Conservation (phyloP, 2,113 vertebrate species). For the Rhynchopsitta pachyrhyncha region DNA sequence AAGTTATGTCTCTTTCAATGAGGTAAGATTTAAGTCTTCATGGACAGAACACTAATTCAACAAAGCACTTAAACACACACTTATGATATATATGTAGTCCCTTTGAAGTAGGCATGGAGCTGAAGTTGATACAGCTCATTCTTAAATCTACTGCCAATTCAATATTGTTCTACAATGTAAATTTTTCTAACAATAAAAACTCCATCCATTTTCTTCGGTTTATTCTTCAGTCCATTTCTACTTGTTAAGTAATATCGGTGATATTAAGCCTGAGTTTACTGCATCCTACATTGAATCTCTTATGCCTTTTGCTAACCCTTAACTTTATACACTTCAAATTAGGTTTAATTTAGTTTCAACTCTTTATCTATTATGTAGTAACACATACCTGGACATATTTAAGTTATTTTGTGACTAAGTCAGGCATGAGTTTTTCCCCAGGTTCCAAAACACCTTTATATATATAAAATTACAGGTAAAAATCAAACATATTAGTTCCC, state of each 20-base stretch:
- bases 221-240: not conserved
- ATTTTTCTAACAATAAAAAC: not conserved
- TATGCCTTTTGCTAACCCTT: not conserved
- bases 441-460: not conserved
- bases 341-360: not conserved
- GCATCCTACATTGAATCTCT: not conserved
- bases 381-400: rapidly evolving
- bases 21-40: not conserved
- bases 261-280: not conserved
- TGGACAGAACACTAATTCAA: not conserved
- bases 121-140: not conserved
- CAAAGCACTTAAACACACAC: not conserved
- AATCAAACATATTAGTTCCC: not conserved
- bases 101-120: not conserved
- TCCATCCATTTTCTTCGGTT: not conserved
- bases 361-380: not conserved
- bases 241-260: not conserved
- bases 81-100: not conserved
- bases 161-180: not conserved
- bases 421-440: not conserved
- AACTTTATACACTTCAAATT: not conserved
- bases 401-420: not conserved
- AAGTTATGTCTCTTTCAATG: not conserved
- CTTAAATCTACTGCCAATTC: not conserved
- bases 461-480: not conserved